phyloP scores from a whole-genome alignment of 2,888 invertebrate species.

The Polymixis flavicincta region DNA sequence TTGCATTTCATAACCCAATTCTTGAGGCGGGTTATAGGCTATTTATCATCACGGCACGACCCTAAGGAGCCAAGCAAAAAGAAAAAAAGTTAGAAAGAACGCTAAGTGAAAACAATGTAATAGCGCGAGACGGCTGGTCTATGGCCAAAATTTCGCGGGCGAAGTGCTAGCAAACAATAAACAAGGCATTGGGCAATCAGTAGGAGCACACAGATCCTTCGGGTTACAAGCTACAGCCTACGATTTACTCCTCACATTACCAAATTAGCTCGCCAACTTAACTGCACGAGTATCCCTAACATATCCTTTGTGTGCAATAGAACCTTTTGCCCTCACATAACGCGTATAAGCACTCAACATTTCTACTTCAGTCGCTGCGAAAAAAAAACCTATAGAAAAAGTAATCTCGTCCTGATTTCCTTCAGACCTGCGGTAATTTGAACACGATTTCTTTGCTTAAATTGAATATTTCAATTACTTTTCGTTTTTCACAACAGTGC shows the following conservation, averaged over 20 bases:
- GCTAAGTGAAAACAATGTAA: too few species aligned
- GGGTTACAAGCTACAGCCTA: neutral
- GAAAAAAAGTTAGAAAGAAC: too few species aligned
- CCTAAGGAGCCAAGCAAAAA: too few species aligned
- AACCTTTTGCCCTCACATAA: slow-evolving; percentile 58
- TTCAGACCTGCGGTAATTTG: slow-evolving; percentile 59
- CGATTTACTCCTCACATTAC: slow-evolving; percentile 53
- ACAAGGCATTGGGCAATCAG: neutral
- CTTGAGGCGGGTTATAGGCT: too few species aligned
- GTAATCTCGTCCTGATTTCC: slow-evolving; percentile 68
- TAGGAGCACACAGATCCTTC: neutral
- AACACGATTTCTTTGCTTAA: slow-evolving; percentile 66
- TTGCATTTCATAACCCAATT: too few species aligned
- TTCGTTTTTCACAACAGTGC: slow-evolving; percentile 29
- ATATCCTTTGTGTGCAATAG: slow-evolving; percentile 53
- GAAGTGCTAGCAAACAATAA: neutral
- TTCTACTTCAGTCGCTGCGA: slow-evolving; percentile 46
- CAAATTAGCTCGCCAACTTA: slow-evolving; percentile 62
- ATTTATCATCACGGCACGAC: too few species aligned
- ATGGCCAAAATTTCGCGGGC: too few species aligned
- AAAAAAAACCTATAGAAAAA: slow-evolving; percentile 63
- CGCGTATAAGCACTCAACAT: slow-evolving; percentile 52
- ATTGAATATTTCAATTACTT: slow-evolving; percentile 71
- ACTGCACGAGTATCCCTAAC: slow-evolving; percentile 53
- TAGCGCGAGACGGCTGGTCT: too few species aligned